Evolutionary conservation across 1,140 invertebrate genomes (phyloP).

Genomic region (Tenebrio molitor): DNA sequence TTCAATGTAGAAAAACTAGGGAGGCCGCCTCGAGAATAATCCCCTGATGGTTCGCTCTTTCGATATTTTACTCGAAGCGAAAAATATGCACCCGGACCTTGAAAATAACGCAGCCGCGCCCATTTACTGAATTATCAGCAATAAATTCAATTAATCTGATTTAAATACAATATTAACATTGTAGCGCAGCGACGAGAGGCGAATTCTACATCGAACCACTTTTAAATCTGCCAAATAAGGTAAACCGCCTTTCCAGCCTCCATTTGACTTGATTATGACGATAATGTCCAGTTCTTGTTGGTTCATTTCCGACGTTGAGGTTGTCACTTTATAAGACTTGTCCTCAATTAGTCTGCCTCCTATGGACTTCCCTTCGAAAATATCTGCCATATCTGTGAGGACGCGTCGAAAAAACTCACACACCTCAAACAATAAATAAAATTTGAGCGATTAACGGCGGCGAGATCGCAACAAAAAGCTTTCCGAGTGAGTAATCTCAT

Average conservation of each 20-base stretch:
- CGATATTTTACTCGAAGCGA: not conserved
- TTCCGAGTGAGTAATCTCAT: slow-evolving; percentile 4
- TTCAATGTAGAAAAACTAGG: not conserved
- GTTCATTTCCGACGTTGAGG: slow-evolving; percentile 18
- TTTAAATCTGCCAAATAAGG: slow-evolving; percentile 21
- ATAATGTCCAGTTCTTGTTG: slow-evolving; percentile 34
- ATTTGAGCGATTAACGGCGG: slow-evolving; percentile 8
- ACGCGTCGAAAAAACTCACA: not conserved
- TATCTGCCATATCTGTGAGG: not conserved
- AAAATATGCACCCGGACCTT: not conserved
- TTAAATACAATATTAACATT: slow-evolving; percentile 24
- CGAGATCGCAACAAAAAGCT: no score
- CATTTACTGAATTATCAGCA: slow-evolving; percentile 9
- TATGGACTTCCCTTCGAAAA: not conserved
- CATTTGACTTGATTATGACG: slow-evolving; percentile 30
- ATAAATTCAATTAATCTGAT: slow-evolving; percentile 33
- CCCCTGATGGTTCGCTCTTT: not conserved
- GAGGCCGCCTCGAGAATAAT: not conserved
- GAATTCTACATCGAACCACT: slow-evolving; percentile 13
- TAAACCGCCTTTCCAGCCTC: slow-evolving; percentile 12
- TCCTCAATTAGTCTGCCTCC: slow-evolving; percentile 2
- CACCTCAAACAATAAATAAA: slow-evolving; percentile 7
- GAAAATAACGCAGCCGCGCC: slow-evolving; percentile 2
- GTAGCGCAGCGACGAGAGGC: slow-evolving; percentile 2
- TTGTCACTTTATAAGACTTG: slow-evolving; percentile 11